Conservation (phyloP, 2,888 invertebrate genomes). For the Torymus tubicola region DNA sequence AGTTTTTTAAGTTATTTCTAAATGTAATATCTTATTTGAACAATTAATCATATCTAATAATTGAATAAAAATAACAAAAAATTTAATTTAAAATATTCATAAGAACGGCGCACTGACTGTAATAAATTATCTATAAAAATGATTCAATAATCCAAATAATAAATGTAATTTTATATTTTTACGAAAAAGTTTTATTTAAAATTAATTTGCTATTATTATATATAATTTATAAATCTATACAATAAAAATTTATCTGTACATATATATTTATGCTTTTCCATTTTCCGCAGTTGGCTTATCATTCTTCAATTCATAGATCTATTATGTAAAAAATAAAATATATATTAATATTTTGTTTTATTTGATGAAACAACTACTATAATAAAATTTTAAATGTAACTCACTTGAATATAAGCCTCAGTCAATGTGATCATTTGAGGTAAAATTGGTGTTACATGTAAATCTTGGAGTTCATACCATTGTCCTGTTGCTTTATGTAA, state of each 20-base stretch:
- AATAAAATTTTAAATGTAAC: conserved; percentile 23
- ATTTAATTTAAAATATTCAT: no score
- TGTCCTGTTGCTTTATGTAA: conserved; percentile 91
- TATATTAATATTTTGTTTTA: neutral
- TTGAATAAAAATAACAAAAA: no score
- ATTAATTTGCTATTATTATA: conserved; percentile 15
- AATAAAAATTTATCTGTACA: conserved; percentile 11
- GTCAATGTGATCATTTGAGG: conserved; percentile 99
- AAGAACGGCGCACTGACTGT: no score
- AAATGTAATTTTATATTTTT: no score
- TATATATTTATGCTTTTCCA: conserved; percentile 38
- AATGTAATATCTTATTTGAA: no score
- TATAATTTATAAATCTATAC: conserved; percentile 49
- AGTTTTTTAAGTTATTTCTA: no score
- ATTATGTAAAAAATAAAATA: conserved; percentile 25
- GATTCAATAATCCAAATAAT: no score
- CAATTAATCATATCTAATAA: no score
- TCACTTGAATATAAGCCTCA: conserved; percentile 97
- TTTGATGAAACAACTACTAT: neutral
- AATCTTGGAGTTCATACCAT: conserved; percentile 90
- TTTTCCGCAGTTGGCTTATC: conserved; percentile 9
- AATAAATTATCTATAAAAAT: no score
- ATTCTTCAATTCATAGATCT: conserved; percentile 71
- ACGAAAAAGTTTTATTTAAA: conserved; percentile 1
- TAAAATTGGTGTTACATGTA: conserved; percentile 98